Base-by-base conservation (phyloP, 2,113 vertebrate genomes). In the Podiceps cristatus region DNA sequence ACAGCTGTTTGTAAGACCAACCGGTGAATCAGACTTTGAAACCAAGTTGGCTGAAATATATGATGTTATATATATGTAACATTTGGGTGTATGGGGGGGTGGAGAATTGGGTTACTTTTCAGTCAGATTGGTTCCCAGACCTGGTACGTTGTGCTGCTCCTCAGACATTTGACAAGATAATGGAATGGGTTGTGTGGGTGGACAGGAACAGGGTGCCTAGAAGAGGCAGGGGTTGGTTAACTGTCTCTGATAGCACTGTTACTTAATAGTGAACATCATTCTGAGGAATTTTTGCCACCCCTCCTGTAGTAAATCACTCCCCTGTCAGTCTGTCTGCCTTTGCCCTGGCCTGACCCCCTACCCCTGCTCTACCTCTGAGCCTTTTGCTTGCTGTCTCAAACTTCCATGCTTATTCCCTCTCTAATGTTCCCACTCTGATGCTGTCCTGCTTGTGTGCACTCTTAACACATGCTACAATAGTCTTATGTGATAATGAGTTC, bases 71-170 rank as follows among this genome's bases (percentile, higher is more conserved):
- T 96, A 94, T 95, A 75, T 37, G 37, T 87, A 79, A 71, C 80
- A 18, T 42, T 52, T 89, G 91, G 53, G 42, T 45, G 88, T 75
- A 88, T 47, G 85, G 7, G 75, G 29, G 94, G 90, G 75, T 27
- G 42, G 78, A 89, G 96, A 69, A 42, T 96, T 75, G 3, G 93
- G 94, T 96, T 96, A 76, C 94, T 42, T 67, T 22, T 83, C 73
- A 29, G 86, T 82, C 87, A 60, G 79, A 87, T 88, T 1, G 1
- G 42, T 87, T 90, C 56, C 60, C n/a, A 33, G 88, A 80, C 74
- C 91, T 2, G 1, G 66, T 86, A 19, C 68, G 1, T 53, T 37
- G 25, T 76, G 68, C 63, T 56, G 77, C 73, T 93, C 68, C 88
- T 88, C 78, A 60, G 62, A 47, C 88, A 77, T 91, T 81, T 94